These are phyloP conservation scores for Eupristina koningsbergeri DNA, from an alignment of 1,140 invertebrate species.

Conservation along the genomic window DNA sequence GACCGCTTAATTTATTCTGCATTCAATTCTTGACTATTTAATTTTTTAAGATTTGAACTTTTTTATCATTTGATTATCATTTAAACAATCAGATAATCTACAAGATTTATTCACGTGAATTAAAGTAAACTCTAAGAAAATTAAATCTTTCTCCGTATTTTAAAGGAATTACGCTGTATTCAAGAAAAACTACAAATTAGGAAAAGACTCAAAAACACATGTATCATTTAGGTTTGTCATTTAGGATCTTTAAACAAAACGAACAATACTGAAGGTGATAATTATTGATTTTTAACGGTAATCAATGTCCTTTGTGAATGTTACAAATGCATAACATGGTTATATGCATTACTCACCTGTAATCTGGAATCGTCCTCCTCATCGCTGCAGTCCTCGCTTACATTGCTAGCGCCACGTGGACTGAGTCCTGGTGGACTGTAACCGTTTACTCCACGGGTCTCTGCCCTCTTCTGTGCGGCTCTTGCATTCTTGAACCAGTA, in stretches of 20 bases:
- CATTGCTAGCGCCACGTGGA: slow-evolving; percentile 69
- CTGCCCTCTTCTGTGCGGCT: slow-evolving; percentile 92
- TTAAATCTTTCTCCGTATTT: background rate
- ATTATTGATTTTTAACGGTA: background rate
- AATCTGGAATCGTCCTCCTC: slow-evolving; percentile 71
- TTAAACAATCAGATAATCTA: background rate
- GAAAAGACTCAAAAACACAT: background rate
- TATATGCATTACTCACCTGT: slow-evolving; percentile 58
- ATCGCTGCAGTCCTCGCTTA: slow-evolving; percentile 71
- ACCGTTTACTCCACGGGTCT: slow-evolving; percentile 77
- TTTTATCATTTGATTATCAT: background rate
- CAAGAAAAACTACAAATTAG: background rate
- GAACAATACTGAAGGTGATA: too few relatives aligned
- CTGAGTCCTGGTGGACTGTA: slow-evolving; percentile 71
- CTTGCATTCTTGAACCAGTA: slow-evolving; percentile 99
- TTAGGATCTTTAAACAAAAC: too few relatives aligned
- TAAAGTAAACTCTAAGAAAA: background rate
- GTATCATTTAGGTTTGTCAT: background rate
- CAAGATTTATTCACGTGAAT: background rate
- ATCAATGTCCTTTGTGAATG: too few relatives aligned
- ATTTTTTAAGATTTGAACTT: background rate
- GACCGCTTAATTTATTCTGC: background rate
- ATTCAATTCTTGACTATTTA: background rate
- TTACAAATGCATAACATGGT: too few relatives aligned
- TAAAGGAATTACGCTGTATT: background rate